Conservation (phyloP, 2,888 invertebrate genomes). For the Helleia helle region DNA sequence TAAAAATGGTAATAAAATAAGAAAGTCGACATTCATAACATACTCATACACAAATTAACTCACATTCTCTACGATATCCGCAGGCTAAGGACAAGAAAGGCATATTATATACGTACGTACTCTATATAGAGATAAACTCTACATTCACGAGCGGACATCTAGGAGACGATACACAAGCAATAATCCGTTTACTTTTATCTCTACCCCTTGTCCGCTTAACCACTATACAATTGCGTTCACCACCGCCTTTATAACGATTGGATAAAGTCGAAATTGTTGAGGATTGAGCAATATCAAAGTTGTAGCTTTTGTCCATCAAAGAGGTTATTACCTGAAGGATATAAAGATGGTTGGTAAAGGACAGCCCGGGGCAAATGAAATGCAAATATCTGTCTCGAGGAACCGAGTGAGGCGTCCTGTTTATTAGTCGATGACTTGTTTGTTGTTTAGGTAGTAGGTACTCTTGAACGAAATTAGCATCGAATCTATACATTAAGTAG, state of each 20-base stretch:
- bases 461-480: too few relatives aligned
- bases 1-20: too few relatives aligned
- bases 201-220: conserved; percentile 45
- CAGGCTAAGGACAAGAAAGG: too few relatives aligned
- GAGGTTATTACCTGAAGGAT: conserved; percentile 71
- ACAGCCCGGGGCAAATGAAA: conserved; percentile 55
- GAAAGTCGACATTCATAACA: too few relatives aligned
- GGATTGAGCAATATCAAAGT: conserved; percentile 7
- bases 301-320: conserved; percentile 51
- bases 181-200: conserved; percentile 72
- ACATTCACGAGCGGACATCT: conserved; percentile 38
- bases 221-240: conserved; percentile 20
- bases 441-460: neutral
- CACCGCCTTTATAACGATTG: conserved; percentile 14
- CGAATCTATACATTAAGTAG: too few relatives aligned
- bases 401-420: conserved; percentile 20
- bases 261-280: conserved; percentile 23
- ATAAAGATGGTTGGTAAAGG: conserved; percentile 40
- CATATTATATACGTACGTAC: too few relatives aligned
- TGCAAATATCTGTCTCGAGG: conserved; percentile 56
- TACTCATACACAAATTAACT: too few relatives aligned
- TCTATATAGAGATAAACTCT: conserved; percentile 10
- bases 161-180: conserved; percentile 55
- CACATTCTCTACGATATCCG: too few relatives aligned
- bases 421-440: conserved; percentile 1